These are phyloP conservation scores for Rhinogobius similis DNA, from an alignment of 2,113 vertebrate species.

Conservation along the genomic window DNA sequence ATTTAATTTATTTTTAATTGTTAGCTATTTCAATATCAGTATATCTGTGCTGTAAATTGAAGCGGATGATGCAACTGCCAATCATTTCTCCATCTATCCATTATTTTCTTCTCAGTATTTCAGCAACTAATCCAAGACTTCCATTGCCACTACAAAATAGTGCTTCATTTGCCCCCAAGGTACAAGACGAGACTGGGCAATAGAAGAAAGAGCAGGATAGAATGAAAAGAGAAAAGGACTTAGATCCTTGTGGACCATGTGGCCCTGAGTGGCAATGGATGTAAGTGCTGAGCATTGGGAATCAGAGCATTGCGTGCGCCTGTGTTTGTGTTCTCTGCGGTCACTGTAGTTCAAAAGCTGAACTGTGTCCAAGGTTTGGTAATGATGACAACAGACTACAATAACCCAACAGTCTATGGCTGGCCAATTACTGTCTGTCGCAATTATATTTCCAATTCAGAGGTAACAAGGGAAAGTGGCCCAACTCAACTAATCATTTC, in stretches of 20 bases:
- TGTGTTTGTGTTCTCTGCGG: slow-evolving; percentile 77
- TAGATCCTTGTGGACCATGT: slow-evolving; percentile 56
- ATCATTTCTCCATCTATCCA: slow-evolving; percentile 2
- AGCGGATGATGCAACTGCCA: neutral
- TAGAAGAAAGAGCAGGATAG: slow-evolving; percentile 31
- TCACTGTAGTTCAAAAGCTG: slow-evolving; percentile 78
- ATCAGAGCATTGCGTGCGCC: slow-evolving; percentile 74
- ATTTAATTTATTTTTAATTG: no score
- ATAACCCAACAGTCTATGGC: slow-evolving; percentile 76
- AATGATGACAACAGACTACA: slow-evolving; percentile 80
- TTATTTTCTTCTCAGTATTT: slow-evolving; percentile 9
- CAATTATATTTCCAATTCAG: slow-evolving; percentile 82
- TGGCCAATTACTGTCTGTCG: slow-evolving; percentile 77
- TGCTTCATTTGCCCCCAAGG: slow-evolving; percentile 54
- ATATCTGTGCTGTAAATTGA: no score
- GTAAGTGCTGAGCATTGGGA: slow-evolving; percentile 57
- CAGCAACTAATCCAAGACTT: neutral
- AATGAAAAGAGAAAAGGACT: slow-evolving; percentile 56
- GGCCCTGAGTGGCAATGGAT: slow-evolving; percentile 49
- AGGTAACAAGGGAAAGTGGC: slow-evolving; percentile 76
- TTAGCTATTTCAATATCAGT: no score
- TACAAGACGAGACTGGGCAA: slow-evolving; percentile 28
- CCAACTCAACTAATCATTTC: slow-evolving; percentile 82
- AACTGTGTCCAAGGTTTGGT: slow-evolving; percentile 72
- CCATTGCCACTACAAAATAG: slow-evolving; percentile 23